These are phyloP conservation scores for Acleris cristana DNA, from an alignment of 2,888 invertebrate species.

Conservation along the genomic window DNA sequence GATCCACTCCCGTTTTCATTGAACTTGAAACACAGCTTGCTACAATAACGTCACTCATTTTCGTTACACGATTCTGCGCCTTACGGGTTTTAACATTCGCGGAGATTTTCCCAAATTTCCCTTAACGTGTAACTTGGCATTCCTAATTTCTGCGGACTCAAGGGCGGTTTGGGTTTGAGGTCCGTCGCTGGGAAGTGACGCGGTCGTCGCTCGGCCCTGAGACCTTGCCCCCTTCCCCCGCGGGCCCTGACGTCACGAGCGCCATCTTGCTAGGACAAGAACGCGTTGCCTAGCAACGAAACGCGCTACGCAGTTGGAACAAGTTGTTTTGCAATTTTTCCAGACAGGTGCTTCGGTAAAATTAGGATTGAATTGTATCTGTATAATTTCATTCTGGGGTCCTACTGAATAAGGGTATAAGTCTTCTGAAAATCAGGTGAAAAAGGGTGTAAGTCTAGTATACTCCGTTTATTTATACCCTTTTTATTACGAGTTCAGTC, in stretches of 20 bases:
- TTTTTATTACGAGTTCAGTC: too few species aligned
- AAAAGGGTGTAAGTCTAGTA: too few species aligned
- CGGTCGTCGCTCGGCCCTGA: slow-evolving; percentile 66
- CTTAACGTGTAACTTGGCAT: slow-evolving; percentile 41
- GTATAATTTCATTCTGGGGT: too few species aligned
- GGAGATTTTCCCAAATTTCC: slow-evolving; percentile 44
- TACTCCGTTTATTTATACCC: too few species aligned
- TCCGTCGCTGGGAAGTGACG: slow-evolving; percentile 79
- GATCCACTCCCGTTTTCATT: slow-evolving; percentile 69
- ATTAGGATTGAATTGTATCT: slow-evolving; percentile 1
- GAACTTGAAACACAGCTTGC: slow-evolving; percentile 70
- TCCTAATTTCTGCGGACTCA: slow-evolving; percentile 49
- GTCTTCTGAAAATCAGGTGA: too few species aligned
- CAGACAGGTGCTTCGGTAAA: slow-evolving; percentile 15
- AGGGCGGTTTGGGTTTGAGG: slow-evolving; percentile 70
- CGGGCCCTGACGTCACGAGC: slow-evolving; percentile 73
- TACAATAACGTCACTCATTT: slow-evolving; percentile 52
- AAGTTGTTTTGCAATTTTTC: slow-evolving; percentile 43
- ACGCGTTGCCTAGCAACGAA: slow-evolving; percentile 78
- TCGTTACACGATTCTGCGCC: slow-evolving; percentile 52
- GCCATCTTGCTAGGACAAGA: slow-evolving; percentile 77
- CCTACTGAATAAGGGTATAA: too few species aligned
- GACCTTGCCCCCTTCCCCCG: slow-evolving; percentile 67
- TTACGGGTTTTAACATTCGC: slow-evolving; percentile 38
- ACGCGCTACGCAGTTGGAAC: slow-evolving; percentile 61